Conservation (phyloP, 1,140 invertebrate species). For the Meloidogyne chitwoodi region DNA sequence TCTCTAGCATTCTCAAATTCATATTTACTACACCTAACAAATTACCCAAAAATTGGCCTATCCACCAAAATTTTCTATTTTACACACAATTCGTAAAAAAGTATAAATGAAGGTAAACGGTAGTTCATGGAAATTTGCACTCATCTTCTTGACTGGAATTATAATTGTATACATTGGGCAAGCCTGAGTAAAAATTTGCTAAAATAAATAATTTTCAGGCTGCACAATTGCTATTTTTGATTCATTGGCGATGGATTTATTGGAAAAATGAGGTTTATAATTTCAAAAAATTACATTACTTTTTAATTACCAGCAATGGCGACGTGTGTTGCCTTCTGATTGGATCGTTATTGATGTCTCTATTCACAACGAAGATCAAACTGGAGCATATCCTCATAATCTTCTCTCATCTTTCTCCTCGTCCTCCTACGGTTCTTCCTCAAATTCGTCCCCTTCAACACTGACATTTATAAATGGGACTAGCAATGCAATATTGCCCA, state of each 20-base stretch:
- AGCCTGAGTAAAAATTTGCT: not conserved
- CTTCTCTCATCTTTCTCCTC: not conserved
- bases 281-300: not conserved
- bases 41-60: not conserved
- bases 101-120: constrained; percentile 11
- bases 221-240: constrained; percentile 10
- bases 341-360: constrained; percentile 13
- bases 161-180: constrained; percentile 8
- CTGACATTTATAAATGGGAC: not conserved
- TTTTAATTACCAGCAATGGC: not conserved
- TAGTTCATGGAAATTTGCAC: constrained; percentile 13
- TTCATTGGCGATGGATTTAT: constrained; percentile 13
- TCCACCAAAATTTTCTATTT: not conserved
- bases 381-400: not conserved
- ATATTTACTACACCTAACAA: not conserved
- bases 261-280: constrained; percentile 7
- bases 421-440: not conserved
- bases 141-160: constrained; percentile 15
- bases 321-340: not conserved
- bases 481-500: not conserved
- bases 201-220: not conserved
- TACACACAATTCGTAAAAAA: not conserved
- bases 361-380: not conserved
- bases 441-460: not conserved
- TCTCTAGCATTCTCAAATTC: not conserved